Percentiles rank a stretch among this genome's conserved stretches.
Conservation (phyloP, 2,797 vertebrate species). For the Sebastes steindachneri region DNA sequence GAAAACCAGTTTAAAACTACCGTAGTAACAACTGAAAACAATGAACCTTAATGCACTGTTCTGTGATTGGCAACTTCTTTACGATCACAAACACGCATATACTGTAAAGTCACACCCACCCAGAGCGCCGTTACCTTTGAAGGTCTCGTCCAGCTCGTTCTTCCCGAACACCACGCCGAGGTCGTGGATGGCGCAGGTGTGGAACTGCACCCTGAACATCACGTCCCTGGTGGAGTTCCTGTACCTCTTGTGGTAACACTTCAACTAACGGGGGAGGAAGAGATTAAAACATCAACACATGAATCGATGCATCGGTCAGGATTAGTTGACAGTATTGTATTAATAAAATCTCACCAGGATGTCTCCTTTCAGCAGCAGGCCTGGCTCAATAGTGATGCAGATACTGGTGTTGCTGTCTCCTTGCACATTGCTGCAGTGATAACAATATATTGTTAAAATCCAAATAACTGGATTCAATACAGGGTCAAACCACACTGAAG, state of each 20-base stretch:
- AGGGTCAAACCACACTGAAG: background rate
- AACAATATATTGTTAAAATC: background rate
- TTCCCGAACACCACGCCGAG: slow-evolving; percentile 94
- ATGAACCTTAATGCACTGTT: background rate
- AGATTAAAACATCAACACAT: background rate
- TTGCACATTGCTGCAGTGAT: slow-evolving; percentile 88
- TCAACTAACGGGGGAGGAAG: slow-evolving; percentile 79
- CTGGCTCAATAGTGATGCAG: slow-evolving; percentile 96
- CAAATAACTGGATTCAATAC: background rate
- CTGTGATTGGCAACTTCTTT: background rate
- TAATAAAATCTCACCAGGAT: slow-evolving; percentile 86
- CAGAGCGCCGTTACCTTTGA: slow-evolving; percentile 85
- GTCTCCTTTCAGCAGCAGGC: slow-evolving; percentile 93
- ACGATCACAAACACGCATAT: background rate
- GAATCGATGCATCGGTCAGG: too few species aligned
- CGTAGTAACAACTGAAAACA: background rate
- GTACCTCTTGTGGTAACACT: slow-evolving; percentile 97
- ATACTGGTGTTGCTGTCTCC: slow-evolving; percentile 96
- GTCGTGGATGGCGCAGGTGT: slow-evolving; percentile 96
- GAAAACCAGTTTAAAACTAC: background rate
- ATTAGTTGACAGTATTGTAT: too few species aligned
- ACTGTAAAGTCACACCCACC: slow-evolving; percentile 11
- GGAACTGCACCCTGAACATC: slow-evolving; percentile 96
- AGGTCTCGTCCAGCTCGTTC: slow-evolving; percentile 94
- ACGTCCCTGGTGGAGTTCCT: slow-evolving; percentile 90